phyloP scores from a whole-genome alignment of 2,888 invertebrate species.

The Aporophyla lueneburgensis region DNA sequence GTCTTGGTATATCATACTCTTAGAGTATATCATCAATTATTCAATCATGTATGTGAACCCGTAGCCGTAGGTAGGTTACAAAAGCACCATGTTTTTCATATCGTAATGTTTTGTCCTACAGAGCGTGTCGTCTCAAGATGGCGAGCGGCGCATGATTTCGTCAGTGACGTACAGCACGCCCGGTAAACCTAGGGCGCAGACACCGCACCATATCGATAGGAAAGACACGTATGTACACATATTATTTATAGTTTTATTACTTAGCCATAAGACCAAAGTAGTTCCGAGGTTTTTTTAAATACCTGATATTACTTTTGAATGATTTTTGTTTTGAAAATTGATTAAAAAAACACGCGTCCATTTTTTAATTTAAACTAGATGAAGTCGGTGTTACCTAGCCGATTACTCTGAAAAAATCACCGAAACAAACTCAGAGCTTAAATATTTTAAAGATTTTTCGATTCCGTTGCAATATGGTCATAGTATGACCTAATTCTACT shows the following conservation, averaged over 20 bases:
- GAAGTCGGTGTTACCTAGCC: neutral
- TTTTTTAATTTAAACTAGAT: neutral
- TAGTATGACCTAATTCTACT: too few species aligned
- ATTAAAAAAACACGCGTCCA: neutral
- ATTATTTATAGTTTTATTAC: neutral
- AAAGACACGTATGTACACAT: conserved; percentile 79
- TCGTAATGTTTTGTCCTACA: conserved; percentile 28
- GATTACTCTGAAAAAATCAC: neutral
- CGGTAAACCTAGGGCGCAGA: conserved; percentile 76
- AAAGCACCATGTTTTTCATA: neutral
- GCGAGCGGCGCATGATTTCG: conserved; percentile 66
- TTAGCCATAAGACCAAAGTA: neutral
- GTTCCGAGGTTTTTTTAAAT: too few species aligned
- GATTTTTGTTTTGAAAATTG: neutral
- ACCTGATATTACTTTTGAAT: too few species aligned
- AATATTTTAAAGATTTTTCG: neutral
- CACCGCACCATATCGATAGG: conserved; percentile 79
- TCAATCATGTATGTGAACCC: neutral
- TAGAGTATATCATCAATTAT: neutral
- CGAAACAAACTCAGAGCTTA: neutral
- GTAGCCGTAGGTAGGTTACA: neutral
- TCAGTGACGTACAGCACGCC: conserved; percentile 73
- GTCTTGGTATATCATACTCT: too few species aligned
- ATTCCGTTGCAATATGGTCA: too few species aligned
- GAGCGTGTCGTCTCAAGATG: conserved; percentile 64